Evolutionary conservation across 2,797 vertebrate genomes (phyloP).

Genomic region (Poecilia picta): DNA sequence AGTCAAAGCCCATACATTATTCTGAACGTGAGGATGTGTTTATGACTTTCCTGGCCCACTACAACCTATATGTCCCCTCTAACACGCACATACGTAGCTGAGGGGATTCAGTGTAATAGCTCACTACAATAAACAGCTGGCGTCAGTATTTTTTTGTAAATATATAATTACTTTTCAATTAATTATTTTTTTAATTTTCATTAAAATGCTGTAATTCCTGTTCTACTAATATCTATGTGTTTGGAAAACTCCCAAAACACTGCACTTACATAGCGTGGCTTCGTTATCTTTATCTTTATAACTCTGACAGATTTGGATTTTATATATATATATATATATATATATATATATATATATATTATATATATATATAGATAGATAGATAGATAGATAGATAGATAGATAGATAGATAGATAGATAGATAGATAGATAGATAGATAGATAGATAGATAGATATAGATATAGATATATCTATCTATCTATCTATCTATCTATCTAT

Average conservation of each 20-base stretch:
- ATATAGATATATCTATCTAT: no score
- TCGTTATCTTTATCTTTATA: background rate
- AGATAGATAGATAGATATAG: no score
- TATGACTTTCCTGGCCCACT: slow-evolving; percentile 55
- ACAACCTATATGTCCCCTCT: background rate
- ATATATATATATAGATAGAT: no score
- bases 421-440: no score
- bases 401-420: no score
- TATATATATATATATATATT: no score
- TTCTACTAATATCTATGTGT: background rate
- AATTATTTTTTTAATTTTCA: background rate
- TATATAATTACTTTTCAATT: background rate
- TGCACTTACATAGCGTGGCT: background rate
- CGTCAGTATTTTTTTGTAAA: background rate
- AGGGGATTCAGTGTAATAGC: background rate
- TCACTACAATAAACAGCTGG: background rate
- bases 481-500: no score
- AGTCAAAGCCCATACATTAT: slow-evolving; percentile 48
- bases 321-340: background rate
- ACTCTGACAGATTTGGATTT: background rate
- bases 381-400: no score
- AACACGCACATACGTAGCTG: background rate
- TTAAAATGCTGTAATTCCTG: background rate
- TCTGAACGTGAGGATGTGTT: slow-evolving; percentile 67
- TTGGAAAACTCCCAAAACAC: background rate